These are phyloP conservation scores for Lichenostomus cassidix DNA, from an alignment of 2,113 vertebrate species.

Conservation along the genomic window DNA sequence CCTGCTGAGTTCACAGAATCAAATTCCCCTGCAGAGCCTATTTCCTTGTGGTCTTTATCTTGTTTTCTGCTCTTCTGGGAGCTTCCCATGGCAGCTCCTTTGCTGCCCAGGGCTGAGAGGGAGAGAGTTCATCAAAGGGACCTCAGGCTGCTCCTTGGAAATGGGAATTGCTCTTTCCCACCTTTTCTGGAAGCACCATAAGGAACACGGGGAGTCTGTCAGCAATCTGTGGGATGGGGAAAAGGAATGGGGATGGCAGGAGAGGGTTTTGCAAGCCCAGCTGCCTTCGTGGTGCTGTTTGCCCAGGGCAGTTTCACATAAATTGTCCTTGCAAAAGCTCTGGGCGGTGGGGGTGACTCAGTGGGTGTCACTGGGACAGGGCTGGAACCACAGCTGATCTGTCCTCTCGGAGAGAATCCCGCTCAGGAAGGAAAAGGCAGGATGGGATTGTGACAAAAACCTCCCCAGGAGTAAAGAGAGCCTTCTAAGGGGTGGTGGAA, in stretches of 20 bases:
- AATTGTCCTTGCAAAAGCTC: not conserved
- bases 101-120: not conserved
- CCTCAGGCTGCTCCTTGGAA: not conserved
- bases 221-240: not conserved
- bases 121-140: not conserved
- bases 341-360: not conserved
- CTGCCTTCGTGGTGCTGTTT: accelerated
- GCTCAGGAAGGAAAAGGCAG: not conserved
- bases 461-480: not conserved
- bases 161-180: not conserved
- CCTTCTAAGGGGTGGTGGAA: not conserved
- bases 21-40: not conserved
- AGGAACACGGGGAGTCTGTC: accelerated
- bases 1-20: not conserved
- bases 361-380: not conserved
- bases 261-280: not conserved
- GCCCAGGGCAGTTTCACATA: not conserved
- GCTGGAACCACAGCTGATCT: not conserved
- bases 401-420: not conserved
- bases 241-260: not conserved
- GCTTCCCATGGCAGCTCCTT: not conserved
- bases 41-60: not conserved
- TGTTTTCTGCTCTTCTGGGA: not conserved
- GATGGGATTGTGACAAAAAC: not conserved
- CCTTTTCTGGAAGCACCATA: not conserved